Conservation (phyloP, 2,888 invertebrate species). For the Trachelus tabidus region DNA sequence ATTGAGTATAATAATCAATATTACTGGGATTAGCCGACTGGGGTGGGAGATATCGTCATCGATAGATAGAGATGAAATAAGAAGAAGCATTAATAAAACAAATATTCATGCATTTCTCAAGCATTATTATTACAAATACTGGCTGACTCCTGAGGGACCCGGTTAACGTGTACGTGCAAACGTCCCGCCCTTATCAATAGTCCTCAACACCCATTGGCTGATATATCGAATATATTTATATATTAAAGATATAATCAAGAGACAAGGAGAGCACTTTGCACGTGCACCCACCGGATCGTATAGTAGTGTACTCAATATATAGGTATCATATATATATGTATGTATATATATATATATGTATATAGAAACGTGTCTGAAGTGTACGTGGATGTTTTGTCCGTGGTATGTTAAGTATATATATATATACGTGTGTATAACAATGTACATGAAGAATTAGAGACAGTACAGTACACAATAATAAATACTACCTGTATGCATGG, state of each 20-base stretch:
- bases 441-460: slow-evolving; percentile 60
- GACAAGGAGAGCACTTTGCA: slow-evolving; percentile 55
- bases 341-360: slow-evolving; percentile 33
- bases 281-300: slow-evolving; percentile 60
- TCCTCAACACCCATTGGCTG: slow-evolving; percentile 53
- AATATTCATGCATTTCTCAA: slow-evolving; percentile 87
- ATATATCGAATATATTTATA: slow-evolving; percentile 15
- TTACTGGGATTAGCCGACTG: slow-evolving; percentile 48
- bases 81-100: slow-evolving; percentile 76
- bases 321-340: slow-evolving; percentile 42
- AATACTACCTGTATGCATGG: slow-evolving; percentile 60
- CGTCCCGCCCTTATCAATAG: too few relatives aligned
- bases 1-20: slow-evolving; percentile 46
- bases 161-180: slow-evolving; percentile 66
- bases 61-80: slow-evolving; percentile 63
- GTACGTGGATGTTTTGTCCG: slow-evolving; percentile 29
- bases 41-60: slow-evolving; percentile 23
- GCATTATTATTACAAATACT: slow-evolving; percentile 89
- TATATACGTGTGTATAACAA: slow-evolving; percentile 44
- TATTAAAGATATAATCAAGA: slow-evolving; percentile 7
- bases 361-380: slow-evolving; percentile 40
- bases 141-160: slow-evolving; percentile 70
- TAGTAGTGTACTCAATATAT: slow-evolving; percentile 56
- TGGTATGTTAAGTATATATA: slow-evolving; percentile 26
- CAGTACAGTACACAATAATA: slow-evolving; percentile 63